Conservation (phyloP, 2,113 vertebrate genomes). For the Monarcha castaneiventris region DNA sequence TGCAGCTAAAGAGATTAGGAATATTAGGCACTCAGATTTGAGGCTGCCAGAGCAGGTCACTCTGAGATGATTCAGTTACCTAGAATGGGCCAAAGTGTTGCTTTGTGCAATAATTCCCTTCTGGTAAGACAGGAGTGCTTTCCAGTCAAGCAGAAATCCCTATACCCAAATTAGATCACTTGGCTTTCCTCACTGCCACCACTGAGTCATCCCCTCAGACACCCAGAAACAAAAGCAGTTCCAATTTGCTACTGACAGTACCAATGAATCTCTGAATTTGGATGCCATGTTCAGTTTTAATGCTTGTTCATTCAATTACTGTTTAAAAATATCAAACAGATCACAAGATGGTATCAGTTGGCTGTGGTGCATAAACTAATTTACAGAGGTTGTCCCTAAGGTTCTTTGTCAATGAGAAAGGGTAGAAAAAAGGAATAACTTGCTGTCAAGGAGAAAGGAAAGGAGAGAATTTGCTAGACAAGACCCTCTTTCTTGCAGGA, state of each 20-base stretch:
- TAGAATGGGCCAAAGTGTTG: neutral
- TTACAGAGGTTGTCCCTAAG: neutral
- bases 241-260: neutral
- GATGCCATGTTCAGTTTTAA: neutral
- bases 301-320: neutral
- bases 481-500: neutral
- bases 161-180: neutral
- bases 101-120: neutral
- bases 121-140: neutral
- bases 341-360: neutral
- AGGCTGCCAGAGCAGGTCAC: neutral
- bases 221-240: neutral
- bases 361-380: neutral
- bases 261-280: neutral
- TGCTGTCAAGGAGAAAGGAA: neutral
- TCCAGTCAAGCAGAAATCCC: slow-evolving; percentile 6
- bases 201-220: neutral
- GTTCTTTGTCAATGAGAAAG: neutral
- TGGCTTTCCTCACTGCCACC: neutral
- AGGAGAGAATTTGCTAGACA: neutral
- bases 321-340: neutral
- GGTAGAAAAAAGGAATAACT: neutral
- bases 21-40: neutral
- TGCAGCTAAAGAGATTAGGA: neutral
- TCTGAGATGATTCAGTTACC: neutral